phyloP scores from a whole-genome alignment of 2,797 vertebrate species.

The Macroramphosus scolopax region DNA sequence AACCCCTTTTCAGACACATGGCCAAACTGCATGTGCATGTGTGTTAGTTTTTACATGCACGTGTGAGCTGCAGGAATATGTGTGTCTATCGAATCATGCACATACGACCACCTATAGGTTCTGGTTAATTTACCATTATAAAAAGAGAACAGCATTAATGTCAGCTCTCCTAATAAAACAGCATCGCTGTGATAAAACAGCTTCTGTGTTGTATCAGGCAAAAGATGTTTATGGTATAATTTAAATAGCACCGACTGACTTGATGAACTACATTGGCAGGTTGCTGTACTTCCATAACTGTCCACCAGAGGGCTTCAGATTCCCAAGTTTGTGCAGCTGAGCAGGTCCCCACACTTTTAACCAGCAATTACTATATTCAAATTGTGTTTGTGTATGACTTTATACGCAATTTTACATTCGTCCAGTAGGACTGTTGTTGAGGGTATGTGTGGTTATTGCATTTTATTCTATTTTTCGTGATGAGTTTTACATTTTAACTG shows the following conservation, averaged over 20 bases:
- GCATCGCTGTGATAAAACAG: conserved; percentile 6
- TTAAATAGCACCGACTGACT: neutral
- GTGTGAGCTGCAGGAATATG: conserved; percentile 5
- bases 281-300: conserved; percentile 2
- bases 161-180: neutral
- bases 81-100: neutral
- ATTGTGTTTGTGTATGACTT: too few relatives aligned
- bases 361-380: too few relatives aligned
- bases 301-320: conserved; percentile 46
- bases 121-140: too few relatives aligned
- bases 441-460: too few relatives aligned
- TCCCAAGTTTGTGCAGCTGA: neutral
- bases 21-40: neutral
- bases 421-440: too few relatives aligned
- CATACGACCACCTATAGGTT: too few relatives aligned
- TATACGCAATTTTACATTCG: too few relatives aligned
- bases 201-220: neutral
- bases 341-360: too few relatives aligned
- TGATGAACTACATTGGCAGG: neutral
- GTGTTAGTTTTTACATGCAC: neutral
- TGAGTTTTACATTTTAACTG: too few relatives aligned
- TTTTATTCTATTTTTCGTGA: too few relatives aligned
- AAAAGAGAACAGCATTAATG: too few relatives aligned
- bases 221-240: neutral
- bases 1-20: neutral